These are phyloP conservation scores for Gallinago solitaria DNA, from an alignment of 2,797 vertebrate genomes.

Conservation along the genomic window DNA sequence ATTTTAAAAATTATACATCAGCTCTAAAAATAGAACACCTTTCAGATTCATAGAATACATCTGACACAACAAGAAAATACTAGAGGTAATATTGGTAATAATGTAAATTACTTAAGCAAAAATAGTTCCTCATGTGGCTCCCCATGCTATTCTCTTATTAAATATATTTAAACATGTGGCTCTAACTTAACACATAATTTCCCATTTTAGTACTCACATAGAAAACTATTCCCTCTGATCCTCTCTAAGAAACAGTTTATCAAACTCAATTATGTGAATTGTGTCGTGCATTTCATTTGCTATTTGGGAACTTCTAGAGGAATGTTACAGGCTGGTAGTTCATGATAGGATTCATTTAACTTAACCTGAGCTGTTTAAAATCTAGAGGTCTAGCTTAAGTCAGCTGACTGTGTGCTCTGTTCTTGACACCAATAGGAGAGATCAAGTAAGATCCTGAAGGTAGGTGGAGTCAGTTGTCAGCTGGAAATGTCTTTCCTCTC, in stretches of 20 bases:
- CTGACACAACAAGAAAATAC: not conserved
- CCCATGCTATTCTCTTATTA: not conserved
- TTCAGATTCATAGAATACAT: not conserved
- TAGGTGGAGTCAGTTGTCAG: not conserved
- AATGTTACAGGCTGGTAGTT: not conserved
- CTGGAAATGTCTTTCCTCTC: not conserved
- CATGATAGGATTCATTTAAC: not conserved
- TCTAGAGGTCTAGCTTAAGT: not conserved
- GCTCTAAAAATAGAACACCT: not conserved
- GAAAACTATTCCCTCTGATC: not conserved
- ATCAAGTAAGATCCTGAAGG: not conserved
- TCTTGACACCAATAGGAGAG: not conserved
- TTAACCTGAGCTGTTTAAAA: not conserved
- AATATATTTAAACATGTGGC: rapidly evolving
- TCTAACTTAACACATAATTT: not conserved
- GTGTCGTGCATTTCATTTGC: not conserved
- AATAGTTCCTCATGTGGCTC: rapidly evolving
- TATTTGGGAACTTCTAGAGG: not conserved
- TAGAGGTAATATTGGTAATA: not conserved
- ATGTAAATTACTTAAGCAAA: not conserved
- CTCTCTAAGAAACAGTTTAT: not conserved
- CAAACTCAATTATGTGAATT: not conserved
- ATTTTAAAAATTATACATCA: not conserved
- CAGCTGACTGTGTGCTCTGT: not conserved
- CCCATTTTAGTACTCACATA: not conserved